Base-by-base conservation (phyloP, 2,113 vertebrate species). In the Baryphthengus martii region DNA sequence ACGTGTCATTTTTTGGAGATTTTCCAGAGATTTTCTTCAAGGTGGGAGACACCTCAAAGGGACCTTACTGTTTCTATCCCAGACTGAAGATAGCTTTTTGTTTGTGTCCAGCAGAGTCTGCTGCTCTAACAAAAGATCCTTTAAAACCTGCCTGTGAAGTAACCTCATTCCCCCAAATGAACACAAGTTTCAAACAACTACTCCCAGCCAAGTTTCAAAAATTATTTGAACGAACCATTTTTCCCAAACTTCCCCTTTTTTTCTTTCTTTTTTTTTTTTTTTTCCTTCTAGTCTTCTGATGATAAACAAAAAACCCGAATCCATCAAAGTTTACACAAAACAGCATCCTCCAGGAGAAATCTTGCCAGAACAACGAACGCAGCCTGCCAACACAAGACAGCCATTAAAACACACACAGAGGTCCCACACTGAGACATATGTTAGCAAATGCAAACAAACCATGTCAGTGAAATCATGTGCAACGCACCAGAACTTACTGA, bases 361-460 rank as follows among this genome's bases (percentile, higher is more conserved):
- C 88, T 78, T 95, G 82, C 66, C 92, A 96, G 88, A 93, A 53
- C 74, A 90, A 63, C 0, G 1, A 76, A 70, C 0, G 5, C 25
- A 89, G 74, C 52, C 84, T 96, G 94, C 82, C 88, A 90, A 88
- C 81, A 85, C 25, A 49, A 91, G 92, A 93, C 62, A 96, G 82
- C 49, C 90, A 97, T 91, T 97, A 93, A 88, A 93, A 91, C 52
- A 95, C 53, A 61, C 71, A 61, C 33, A 72, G 74, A 88, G 92
- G 92, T 95, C 90, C 75, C 66, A 90, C 59, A 90, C 58, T 89
- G 85, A 97, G 85, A 90, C 92, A 82, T 87, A 88, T 90, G 80
- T 61, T 91, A 91, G 78, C 44, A 93, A 90, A 95, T 87, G 80
- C 63, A 94, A 94, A 92, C 82, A 93, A 91, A 93, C 56, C 58